Conservation (phyloP, 2,113 vertebrate species). For the Oplegnathus fasciatus region DNA sequence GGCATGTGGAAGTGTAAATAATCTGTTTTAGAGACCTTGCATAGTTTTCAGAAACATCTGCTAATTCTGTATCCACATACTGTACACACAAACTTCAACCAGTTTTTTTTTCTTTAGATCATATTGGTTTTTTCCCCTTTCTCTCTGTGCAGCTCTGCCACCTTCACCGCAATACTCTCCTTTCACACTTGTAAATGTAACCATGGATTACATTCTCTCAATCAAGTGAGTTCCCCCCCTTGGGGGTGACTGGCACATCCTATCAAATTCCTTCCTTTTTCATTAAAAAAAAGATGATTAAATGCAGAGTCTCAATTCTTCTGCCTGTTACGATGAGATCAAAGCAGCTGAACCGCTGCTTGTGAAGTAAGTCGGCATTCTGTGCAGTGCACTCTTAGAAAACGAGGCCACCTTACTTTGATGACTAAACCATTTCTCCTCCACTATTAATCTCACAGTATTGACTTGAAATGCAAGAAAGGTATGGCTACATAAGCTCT, state of each 20-base stretch:
- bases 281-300: conserved; percentile 55
- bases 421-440: conserved; percentile 69
- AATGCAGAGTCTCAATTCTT: conserved; percentile 54
- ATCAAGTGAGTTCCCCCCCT: conserved; percentile 42
- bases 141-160: neutral
- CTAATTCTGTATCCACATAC: conserved; percentile 11
- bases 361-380: conserved; percentile 61
- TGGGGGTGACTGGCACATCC: conserved; percentile 21
- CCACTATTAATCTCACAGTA: conserved; percentile 61
- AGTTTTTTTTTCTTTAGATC: neutral
- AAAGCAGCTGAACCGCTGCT: conserved; percentile 59
- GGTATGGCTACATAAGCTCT: conserved; percentile 24
- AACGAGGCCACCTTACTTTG: conserved; percentile 64
- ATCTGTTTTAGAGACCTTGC: conserved; percentile 3
- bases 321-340: conserved; percentile 65
- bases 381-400: conserved; percentile 30
- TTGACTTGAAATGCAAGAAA: conserved; percentile 59
- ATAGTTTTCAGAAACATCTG: neutral
- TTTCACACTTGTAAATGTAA: conserved; percentile 48
- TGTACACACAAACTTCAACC: neutral
- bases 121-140: neutral
- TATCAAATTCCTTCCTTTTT: conserved; percentile 44
- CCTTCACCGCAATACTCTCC: neutral
- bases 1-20: conserved; percentile 5
- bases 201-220: conserved; percentile 46